Base-by-base conservation (phyloP, 2,113 vertebrate species). In the Climacteris rufus region DNA sequence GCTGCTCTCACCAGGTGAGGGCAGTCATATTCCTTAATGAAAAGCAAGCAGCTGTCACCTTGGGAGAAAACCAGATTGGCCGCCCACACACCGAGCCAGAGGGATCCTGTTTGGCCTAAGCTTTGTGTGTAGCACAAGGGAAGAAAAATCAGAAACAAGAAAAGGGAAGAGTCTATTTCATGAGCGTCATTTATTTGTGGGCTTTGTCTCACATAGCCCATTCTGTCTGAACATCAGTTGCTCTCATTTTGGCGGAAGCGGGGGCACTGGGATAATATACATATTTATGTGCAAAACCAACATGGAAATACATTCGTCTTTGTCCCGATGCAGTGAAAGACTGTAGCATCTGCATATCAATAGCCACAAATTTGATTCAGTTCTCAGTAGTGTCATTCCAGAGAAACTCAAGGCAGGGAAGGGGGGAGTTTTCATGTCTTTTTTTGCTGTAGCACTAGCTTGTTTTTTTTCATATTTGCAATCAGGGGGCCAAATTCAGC, bases 321-420 rank as follows among this genome's bases (percentile, higher is more conserved):
- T 81, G 88, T 96, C 80, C 69, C 0, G 0, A 40, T 86, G 68
- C 56, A 78, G 61, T 75, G 90, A 96, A 93, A 96, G 90, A 42
- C 68, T 86, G 30, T 75, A 90, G 78, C 69, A 97, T 95, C 94
- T 96, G 90, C 96, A 95, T 92, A 89, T 97, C 94, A 96, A 96
- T 95, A 93, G 88, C 49, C 86, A 84, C 76, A 95, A 78, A 94
- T 96, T 89, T 71, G 88, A 89, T 78, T 93, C 88, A 83, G 60
- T 89, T 92, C 80, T 92, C 69, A 71, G 64, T 31, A 40, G 25
- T 72, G 76, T 72, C 71, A 52, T 70, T 95, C 82, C 80, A 60
- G 64, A 86, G 83, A 82, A 92, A 87, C 52, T 84, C 88, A 64
- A 84, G 76, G n/a, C 20, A 1, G 50, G 47, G 22, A 27, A 30